A percentile compares a stretch with the other conserved stretches of the same genome.
Evolutionary conservation across 2,888 invertebrate species (phyloP).

Genomic region (Tachina lurida): DNA sequence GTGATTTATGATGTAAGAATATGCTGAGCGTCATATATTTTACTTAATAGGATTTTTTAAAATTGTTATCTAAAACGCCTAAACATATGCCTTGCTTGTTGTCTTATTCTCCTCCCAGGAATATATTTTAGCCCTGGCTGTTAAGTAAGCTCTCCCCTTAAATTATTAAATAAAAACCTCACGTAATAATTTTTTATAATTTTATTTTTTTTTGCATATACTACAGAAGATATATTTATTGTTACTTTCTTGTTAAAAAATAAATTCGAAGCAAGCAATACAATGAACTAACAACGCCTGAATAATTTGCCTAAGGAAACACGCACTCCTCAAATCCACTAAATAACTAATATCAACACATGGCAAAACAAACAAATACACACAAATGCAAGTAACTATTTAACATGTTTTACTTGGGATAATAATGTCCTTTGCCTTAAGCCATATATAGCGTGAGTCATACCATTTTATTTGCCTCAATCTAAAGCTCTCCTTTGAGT

Average conservation of each 20-base stretch:
- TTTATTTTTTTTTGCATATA: constrained; percentile 11
- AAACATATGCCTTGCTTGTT: constrained; percentile 3
- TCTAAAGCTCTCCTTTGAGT: background rate
- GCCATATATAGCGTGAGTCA: constrained; percentile 10
- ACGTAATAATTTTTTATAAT: constrained; percentile 45
- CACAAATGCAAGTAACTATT: background rate
- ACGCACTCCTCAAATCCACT: constrained; percentile 55
- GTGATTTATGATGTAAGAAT: constrained; percentile 24
- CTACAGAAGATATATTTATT: background rate
- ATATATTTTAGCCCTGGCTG: background rate
- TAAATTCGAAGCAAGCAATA: constrained; percentile 13
- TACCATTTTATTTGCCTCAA: constrained; percentile 8
- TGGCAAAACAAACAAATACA: background rate
- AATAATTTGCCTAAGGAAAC: constrained; percentile 55
- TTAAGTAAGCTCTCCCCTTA: background rate
- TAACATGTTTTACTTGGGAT: background rate
- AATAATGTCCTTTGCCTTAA: constrained; percentile 48
- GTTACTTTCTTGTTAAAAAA: background rate
- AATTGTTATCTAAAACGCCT: background rate
- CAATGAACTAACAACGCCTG: constrained; percentile 44
- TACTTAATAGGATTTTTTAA: background rate
- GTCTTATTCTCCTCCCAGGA: background rate
- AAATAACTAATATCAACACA: constrained; percentile 23
- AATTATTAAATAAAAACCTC: constrained; percentile 45
- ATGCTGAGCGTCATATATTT: background rate